phyloP scores from a whole-genome alignment of 2,113 vertebrate species.

The Oncorhynchus mykiss region DNA sequence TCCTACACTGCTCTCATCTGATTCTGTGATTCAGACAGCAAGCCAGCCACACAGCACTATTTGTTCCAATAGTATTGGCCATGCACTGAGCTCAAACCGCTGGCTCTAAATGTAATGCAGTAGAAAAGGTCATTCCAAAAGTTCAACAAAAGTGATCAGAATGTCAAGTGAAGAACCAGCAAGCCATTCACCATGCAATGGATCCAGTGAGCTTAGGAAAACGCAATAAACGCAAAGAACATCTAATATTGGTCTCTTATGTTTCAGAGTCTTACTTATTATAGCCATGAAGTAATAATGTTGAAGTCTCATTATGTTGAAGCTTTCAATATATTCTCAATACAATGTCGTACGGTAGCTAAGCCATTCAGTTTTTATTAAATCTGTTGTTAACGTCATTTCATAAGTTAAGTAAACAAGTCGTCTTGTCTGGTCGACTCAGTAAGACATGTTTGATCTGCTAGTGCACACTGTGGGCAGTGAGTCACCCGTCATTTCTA shows the following conservation, averaged over 20 bases:
- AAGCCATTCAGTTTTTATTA: background rate
- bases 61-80: constrained; percentile 46
- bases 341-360: background rate
- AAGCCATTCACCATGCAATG: background rate
- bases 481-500: background rate
- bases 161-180: constrained; percentile 63
- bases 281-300: background rate
- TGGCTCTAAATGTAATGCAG: constrained; percentile 54
- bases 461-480: background rate
- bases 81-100: constrained; percentile 43
- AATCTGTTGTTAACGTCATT: background rate
- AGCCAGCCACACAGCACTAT: constrained; percentile 28
- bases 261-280: too few relatives aligned
- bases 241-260: constrained; percentile 3
- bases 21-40: constrained; percentile 35
- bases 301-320: background rate
- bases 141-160: constrained; percentile 69
- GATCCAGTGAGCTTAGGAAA: background rate
- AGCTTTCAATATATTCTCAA: background rate
- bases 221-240: background rate
- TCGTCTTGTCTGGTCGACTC: background rate
- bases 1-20: constrained; percentile 9
- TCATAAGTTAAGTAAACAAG: background rate
- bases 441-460: background rate
- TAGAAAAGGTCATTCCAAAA: constrained; percentile 69